These are phyloP conservation scores for Dolomedes plantarius DNA, from an alignment of 2,888 invertebrate species.

Conservation along the genomic window DNA sequence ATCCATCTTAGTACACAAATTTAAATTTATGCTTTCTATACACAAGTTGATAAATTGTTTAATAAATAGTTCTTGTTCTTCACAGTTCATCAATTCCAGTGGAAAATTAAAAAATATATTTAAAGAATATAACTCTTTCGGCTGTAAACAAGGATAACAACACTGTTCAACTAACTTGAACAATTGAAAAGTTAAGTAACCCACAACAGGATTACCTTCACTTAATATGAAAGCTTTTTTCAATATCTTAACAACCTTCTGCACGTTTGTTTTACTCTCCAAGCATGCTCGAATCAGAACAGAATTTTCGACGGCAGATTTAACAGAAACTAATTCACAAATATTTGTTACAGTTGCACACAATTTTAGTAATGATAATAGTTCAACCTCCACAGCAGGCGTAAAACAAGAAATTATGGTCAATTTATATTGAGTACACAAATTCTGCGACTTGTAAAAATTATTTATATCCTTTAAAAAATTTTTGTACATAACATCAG, in stretches of 20 bases:
- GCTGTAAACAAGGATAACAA: neutral
- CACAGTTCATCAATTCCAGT: neutral
- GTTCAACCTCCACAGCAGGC: constrained; percentile 48
- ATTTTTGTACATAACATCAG: neutral
- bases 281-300: constrained; percentile 29
- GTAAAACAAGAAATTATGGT: constrained; percentile 22
- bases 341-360: neutral
- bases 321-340: neutral
- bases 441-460: constrained; percentile 22
- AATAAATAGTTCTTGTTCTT: constrained; percentile 13
- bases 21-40: neutral
- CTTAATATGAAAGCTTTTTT: constrained; percentile 22
- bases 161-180: constrained; percentile 2
- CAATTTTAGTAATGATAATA: constrained; percentile 26
- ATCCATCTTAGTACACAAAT: constrained; percentile 25
- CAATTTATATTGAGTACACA: constrained; percentile 31
- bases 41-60: constrained; percentile 5
- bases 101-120: constrained; percentile 33
- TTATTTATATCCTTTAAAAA: constrained; percentile 25
- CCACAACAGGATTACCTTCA: constrained; percentile 46
- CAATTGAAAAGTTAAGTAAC: constrained; percentile 34
- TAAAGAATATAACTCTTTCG: constrained; percentile 28
- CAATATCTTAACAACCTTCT: constrained; percentile 24
- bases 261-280: constrained; percentile 9
- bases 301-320: constrained; percentile 6